Evolutionary conservation across 2,888 invertebrate genomes (phyloP).

Genomic region (Rhagium mordax): DNA sequence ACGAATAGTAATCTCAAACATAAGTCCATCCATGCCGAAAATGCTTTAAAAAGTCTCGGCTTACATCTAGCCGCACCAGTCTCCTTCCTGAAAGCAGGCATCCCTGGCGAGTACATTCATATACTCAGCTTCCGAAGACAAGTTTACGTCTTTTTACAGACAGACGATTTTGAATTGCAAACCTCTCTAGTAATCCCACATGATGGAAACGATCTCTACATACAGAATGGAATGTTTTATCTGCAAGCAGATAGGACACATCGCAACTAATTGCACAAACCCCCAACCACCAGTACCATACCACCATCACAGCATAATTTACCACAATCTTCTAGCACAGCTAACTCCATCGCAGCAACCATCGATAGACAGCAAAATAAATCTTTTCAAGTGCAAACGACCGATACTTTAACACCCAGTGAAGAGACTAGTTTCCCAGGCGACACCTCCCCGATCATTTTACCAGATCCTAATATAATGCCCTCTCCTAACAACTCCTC

Average conservation of each 20-base stretch:
- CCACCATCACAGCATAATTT: not conserved
- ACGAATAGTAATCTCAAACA: not conserved
- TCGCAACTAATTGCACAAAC: not conserved
- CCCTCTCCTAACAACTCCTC: no score
- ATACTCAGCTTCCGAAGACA: slow-evolving; percentile 12
- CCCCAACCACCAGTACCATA: not conserved
- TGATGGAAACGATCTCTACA: not conserved
- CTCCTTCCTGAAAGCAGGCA: slow-evolving; percentile 5
- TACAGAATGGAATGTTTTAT: not conserved
- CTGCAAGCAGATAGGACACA: not conserved
- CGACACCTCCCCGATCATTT: not conserved
- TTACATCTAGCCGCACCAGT: slow-evolving; percentile 19
- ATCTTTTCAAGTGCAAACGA: not conserved
- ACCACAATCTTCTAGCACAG: no score
- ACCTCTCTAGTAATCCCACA: not conserved
- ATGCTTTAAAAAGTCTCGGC: not conserved
- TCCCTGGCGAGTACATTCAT: slow-evolving; percentile 23
- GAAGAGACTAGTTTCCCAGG: not conserved
- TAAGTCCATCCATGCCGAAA: not conserved
- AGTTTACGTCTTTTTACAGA: slow-evolving; percentile 9
- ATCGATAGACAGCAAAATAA: not conserved
- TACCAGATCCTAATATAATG: no score
- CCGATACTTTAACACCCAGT: not conserved
- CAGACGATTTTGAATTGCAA: not conserved
- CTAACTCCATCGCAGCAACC: not conserved